Evolutionary conservation across 2,797 vertebrate genomes (phyloP).

Genomic region (Menidia menidia): DNA sequence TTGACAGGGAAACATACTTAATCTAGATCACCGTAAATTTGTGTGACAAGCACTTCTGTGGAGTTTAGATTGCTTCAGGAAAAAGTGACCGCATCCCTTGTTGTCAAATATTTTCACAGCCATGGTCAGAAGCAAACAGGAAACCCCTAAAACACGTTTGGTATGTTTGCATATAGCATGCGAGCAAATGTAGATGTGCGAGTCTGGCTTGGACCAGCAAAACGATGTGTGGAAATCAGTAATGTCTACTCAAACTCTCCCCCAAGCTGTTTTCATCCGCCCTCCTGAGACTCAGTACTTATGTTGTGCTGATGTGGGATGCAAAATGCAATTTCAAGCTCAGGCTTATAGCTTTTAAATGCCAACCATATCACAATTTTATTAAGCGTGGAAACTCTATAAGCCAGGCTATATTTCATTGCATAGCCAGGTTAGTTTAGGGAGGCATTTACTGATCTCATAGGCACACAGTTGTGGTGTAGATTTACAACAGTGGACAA

Average conservation of each 20-base stretch:
- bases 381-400: slow-evolving; percentile 2
- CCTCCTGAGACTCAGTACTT: slow-evolving; percentile 16
- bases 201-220: slow-evolving; percentile 25
- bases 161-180: slow-evolving; percentile 38
- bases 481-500: neutral
- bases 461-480: neutral
- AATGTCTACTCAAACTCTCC: slow-evolving; percentile 19
- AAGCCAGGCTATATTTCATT: slow-evolving; percentile 1
- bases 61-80: slow-evolving; percentile 73
- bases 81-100: slow-evolving; percentile 68
- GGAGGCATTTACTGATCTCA: neutral
- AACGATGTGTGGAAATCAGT: slow-evolving; percentile 45
- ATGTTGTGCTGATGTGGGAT: slow-evolving; percentile 26
- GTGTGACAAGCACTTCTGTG: slow-evolving; percentile 63
- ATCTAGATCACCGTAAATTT: slow-evolving; percentile 41
- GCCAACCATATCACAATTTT: slow-evolving; percentile 18
- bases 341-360: slow-evolving; percentile 12
- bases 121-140: slow-evolving; percentile 65
- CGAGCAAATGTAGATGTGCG: slow-evolving; percentile 26
- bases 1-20: slow-evolving; percentile 42
- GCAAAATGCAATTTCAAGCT: slow-evolving; percentile 26
- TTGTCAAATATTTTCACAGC: slow-evolving; percentile 73
- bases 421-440: neutral
- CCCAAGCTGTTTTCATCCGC: slow-evolving; percentile 22
- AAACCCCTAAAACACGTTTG: slow-evolving; percentile 46